Conservation (phyloP, 1,140 invertebrate species). For the Phocides pigmalion region DNA sequence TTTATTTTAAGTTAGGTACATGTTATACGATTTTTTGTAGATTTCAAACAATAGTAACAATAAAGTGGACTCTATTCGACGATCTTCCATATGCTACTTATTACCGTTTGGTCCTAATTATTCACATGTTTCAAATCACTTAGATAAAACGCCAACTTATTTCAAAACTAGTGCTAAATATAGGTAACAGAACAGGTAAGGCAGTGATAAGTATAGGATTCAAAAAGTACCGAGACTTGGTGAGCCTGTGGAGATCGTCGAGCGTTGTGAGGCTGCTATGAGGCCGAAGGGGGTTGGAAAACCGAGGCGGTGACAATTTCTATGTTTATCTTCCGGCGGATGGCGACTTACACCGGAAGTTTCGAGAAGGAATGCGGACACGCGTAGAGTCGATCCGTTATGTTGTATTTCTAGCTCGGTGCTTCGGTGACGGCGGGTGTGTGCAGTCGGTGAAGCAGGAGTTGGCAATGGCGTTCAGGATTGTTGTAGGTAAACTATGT, state of each 20-base stretch:
- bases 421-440: conserved; percentile 70
- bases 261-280: conserved; percentile 73
- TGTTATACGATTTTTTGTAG: too few relatives aligned
- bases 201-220: conserved; percentile 81
- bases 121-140: neutral
- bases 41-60: too few relatives aligned
- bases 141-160: conserved; percentile 47
- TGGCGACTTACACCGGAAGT: conserved; percentile 64
- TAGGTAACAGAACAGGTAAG: conserved; percentile 60
- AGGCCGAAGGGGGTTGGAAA: conserved; percentile 71
- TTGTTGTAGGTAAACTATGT: conserved; percentile 63
- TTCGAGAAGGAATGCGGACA: conserved; percentile 65
- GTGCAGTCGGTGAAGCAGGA: conserved; percentile 74
- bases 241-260: conserved; percentile 72
- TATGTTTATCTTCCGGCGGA: conserved; percentile 64
- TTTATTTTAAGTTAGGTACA: too few relatives aligned
- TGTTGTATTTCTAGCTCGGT: conserved; percentile 67
- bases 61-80: too few relatives aligned
- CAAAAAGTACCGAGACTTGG: conserved; percentile 79
- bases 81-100: too few relatives aligned
- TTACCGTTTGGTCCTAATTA: too few relatives aligned
- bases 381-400: conserved; percentile 58
- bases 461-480: conserved; percentile 60
- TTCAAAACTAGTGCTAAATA: conserved; percentile 58
- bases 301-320: conserved; percentile 66